Evolutionary conservation across 2,888 invertebrate genomes (phyloP).

Genomic region (Rhagophthalmus giganteus): DNA sequence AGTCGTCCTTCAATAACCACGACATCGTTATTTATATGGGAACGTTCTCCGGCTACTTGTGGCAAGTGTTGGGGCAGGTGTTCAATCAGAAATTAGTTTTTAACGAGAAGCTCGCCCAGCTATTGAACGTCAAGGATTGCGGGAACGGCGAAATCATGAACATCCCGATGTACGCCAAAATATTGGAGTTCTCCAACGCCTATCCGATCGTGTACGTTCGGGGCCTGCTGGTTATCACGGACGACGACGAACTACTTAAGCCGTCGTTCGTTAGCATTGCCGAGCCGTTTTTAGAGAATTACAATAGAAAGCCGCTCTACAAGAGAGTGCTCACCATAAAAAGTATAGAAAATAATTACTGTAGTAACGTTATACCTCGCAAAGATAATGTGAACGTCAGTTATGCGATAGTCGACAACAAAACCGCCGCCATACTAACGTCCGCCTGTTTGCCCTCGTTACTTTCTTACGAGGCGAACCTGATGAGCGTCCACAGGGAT

Average conservation of each 20-base stretch:
- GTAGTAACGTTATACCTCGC: background rate
- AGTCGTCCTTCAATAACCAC: no score
- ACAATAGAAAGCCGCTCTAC: background rate
- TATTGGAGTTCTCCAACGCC: no score
- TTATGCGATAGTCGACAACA: background rate
- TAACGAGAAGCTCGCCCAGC: no score
- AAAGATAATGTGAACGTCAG: slow-evolving; percentile 7
- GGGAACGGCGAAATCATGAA: no score
- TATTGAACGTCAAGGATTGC: no score
- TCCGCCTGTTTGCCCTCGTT: slow-evolving; percentile 4
- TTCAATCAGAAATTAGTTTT: no score
- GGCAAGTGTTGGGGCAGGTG: no score
- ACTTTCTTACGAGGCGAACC: slow-evolving; percentile 4
- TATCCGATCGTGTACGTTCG: slow-evolving; percentile 5
- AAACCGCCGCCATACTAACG: slow-evolving; percentile 3
- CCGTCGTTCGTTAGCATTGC: slow-evolving; percentile 2
- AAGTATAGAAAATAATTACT: background rate
- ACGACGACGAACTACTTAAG: slow-evolving; percentile 6
- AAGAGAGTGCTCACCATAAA: background rate
- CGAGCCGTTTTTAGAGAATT: slow-evolving; percentile 6
- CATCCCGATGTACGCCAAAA: no score
- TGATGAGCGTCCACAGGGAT: background rate
- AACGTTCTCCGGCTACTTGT: no score
- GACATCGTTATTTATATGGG: no score
- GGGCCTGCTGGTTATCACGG: slow-evolving; percentile 22